Percentiles rank a stretch among this genome's conserved stretches.
Conservation (phyloP, 2,797 vertebrate genomes). For the Selene dorsalis region DNA sequence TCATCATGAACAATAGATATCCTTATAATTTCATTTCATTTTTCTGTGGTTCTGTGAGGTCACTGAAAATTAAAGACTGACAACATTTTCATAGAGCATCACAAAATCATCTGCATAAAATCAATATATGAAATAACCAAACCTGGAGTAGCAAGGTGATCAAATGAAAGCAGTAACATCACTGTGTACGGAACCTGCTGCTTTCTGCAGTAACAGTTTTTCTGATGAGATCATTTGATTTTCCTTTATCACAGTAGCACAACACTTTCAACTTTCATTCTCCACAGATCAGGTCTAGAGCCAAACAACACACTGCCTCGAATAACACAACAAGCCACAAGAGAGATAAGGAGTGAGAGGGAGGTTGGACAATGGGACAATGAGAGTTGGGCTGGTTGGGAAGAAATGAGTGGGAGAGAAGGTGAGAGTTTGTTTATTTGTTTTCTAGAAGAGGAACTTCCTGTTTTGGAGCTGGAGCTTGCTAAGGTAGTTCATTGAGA, state of each 20-base stretch:
- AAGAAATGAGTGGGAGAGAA: slow-evolving; percentile 9
- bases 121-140: background rate
- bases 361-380: slow-evolving; percentile 24
- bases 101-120: background rate
- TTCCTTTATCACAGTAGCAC: background rate
- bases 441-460: slow-evolving; percentile 55
- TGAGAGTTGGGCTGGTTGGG: background rate
- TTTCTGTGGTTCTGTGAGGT: background rate
- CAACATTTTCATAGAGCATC: background rate
- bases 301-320: slow-evolving; percentile 27
- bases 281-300: background rate
- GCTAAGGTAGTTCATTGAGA: background rate
- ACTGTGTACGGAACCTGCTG: background rate
- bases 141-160: background rate
- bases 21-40: background rate
- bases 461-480: slow-evolving; percentile 45
- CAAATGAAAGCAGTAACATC: background rate
- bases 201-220: background rate
- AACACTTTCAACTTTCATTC: background rate
- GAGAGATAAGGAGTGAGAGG: slow-evolving; percentile 8
- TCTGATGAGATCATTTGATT: background rate
- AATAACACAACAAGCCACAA: background rate
- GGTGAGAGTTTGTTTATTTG: slow-evolving; percentile 56
- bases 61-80: background rate
- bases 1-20: background rate